Conservation (phyloP, 2,888 invertebrate species). For the Andrena dorsata region DNA sequence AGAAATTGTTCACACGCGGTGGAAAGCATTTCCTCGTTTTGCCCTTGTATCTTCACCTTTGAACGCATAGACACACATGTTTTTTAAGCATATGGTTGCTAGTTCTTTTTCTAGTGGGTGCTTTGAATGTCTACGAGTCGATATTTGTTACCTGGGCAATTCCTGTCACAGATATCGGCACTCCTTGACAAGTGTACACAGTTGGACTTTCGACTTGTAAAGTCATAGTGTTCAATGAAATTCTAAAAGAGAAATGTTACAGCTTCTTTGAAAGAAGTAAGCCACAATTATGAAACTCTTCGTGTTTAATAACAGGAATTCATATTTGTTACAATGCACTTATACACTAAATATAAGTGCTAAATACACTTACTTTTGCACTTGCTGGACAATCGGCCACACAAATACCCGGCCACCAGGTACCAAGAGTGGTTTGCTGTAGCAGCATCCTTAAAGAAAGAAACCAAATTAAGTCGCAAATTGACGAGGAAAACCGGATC, state of each 20-base stretch:
- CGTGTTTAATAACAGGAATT: background rate
- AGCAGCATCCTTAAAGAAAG: constrained; percentile 93
- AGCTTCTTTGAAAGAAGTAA: background rate
- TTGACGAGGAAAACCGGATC: background rate
- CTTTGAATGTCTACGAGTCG: constrained; percentile 15
- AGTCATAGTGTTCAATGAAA: constrained; percentile 98
- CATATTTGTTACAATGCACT: constrained; percentile 39
- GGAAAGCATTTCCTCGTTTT: constrained; percentile 94
- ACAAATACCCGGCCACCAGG: constrained; percentile 99
- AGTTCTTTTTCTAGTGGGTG: background rate
- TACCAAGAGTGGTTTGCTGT: constrained; percentile 95
- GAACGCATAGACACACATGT: constrained; percentile 22
- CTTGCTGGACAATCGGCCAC: constrained; percentile 96
- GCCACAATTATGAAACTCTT: background rate
- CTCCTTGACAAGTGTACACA: constrained; percentile 98
- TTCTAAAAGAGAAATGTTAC: constrained; percentile 86
- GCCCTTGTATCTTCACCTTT: constrained; percentile 94
- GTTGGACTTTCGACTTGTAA: constrained; percentile 97
- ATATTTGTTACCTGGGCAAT: constrained; percentile 93
- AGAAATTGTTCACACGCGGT: constrained; percentile 98
- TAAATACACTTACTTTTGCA: constrained; percentile 88
- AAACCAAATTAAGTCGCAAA: constrained; percentile 21
- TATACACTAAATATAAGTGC: no score
- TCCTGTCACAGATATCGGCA: constrained; percentile 98
- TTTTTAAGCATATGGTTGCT: background rate